Conservation (phyloP, 2,113 vertebrate species). For the Nothoprocta pentlandii region DNA sequence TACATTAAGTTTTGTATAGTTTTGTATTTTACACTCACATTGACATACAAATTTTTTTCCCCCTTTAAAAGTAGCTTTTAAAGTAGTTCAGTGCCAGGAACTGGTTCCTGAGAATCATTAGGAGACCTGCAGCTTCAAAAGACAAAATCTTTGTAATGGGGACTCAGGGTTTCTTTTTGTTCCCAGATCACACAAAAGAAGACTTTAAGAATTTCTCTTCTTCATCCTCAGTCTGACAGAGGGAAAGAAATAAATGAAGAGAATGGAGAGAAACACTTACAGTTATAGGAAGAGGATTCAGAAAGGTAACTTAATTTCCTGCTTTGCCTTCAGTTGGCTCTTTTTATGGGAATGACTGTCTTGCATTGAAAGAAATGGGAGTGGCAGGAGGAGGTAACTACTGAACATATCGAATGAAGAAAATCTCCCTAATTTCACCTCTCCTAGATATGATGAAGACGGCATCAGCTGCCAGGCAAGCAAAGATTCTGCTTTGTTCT, state of each 20-base stretch:
- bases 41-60: background rate
- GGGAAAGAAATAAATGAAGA: background rate
- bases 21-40: background rate
- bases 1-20: background rate
- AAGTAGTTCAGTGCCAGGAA: background rate
- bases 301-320: background rate
- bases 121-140: background rate
- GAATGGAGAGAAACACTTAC: background rate
- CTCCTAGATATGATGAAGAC: background rate
- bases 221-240: background rate
- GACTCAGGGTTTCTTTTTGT: background rate
- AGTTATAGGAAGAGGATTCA: background rate
- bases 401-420: background rate
- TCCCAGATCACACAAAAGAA: background rate
- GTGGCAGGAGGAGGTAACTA: background rate
- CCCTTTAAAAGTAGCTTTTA: background rate
- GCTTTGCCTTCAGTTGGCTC: background rate
- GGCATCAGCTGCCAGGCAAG: background rate
- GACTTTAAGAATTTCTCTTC: background rate
- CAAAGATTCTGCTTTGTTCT: background rate
- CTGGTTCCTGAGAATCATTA: background rate
- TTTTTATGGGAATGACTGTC: background rate
- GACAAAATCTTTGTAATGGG: background rate
- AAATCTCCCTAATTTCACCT: background rate
- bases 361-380: background rate